phyloP scores from a whole-genome alignment of 2,113 vertebrate species.

The Paramisgurnus dabryanus region DNA sequence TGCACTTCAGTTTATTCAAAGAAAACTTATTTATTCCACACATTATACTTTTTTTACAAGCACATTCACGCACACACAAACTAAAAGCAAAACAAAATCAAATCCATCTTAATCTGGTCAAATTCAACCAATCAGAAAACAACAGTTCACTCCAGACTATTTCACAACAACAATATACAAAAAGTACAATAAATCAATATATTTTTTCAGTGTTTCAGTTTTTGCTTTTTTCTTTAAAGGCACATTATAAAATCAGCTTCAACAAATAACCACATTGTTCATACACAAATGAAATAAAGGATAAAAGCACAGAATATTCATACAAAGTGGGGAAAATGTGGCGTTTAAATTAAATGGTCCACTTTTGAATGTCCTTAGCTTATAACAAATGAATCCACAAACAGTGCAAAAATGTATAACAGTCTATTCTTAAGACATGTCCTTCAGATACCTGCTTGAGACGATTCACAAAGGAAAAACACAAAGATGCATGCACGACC shows the following conservation, averaged over 20 bases:
- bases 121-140: conserved; percentile 41
- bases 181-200: background rate
- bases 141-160: conserved; percentile 37
- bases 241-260: conserved; percentile 63
- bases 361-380: conserved; percentile 33
- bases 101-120: conserved; percentile 41
- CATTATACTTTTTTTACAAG: conserved; percentile 18
- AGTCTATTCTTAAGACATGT: conserved; percentile 40
- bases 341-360: conserved; percentile 14
- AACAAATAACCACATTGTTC: conserved; percentile 51
- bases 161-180: conserved; percentile 27
- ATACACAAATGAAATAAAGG: conserved; percentile 53
- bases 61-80: conserved; percentile 45
- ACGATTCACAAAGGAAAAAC: background rate
- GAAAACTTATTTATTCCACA: conserved; percentile 14
- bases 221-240: conserved; percentile 54
- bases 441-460: conserved; percentile 42
- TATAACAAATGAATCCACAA: conserved; percentile 63
- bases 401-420: conserved; percentile 61
- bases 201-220: conserved; percentile 63
- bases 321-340: conserved; percentile 2
- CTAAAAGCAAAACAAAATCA: conserved; percentile 44
- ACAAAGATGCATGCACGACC: conserved; percentile 10
- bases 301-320: conserved; percentile 9
- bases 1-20: background rate